phyloP scores from a whole-genome alignment of 1,140 invertebrate species.

The Harlomillsia oculata region DNA sequence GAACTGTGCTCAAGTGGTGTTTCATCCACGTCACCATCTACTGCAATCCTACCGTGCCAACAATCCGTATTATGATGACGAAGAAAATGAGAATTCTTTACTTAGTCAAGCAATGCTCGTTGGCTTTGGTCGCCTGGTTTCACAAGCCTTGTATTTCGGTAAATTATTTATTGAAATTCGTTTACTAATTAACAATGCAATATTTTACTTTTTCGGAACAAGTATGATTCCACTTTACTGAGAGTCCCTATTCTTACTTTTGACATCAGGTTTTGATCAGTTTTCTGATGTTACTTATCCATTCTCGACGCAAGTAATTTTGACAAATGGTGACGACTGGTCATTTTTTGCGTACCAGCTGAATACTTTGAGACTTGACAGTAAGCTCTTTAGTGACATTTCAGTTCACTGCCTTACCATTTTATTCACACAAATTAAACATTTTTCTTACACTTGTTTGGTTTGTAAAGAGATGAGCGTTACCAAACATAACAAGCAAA shows the following conservation, averaged over 20 bases:
- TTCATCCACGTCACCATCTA: slow-evolving; percentile 53
- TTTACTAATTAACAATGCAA: too few species aligned
- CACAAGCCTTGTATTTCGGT: slow-evolving; percentile 74
- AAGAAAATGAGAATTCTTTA: slow-evolving; percentile 53
- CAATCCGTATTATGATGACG: slow-evolving; percentile 39
- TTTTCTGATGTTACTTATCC: slow-evolving; percentile 81
- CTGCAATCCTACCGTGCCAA: slow-evolving; percentile 36
- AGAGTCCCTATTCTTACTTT: slow-evolving; percentile 12
- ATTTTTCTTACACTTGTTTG: slow-evolving; percentile 1
- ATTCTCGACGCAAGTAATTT: slow-evolving; percentile 66
- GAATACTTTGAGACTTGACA: slow-evolving; percentile 64
- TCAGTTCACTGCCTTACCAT: not conserved
- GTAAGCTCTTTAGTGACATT: slow-evolving; percentile 30
- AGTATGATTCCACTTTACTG: not conserved
- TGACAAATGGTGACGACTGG: slow-evolving; percentile 73
- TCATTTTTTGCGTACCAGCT: slow-evolving; percentile 79
- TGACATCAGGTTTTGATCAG: slow-evolving; percentile 66
- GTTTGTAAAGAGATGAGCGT: slow-evolving; percentile 39
- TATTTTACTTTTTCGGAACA: too few species aligned
- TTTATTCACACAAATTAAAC: not conserved
- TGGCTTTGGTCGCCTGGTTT: slow-evolving; percentile 66
- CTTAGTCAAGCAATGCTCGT: slow-evolving; percentile 60
- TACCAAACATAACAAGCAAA: slow-evolving; percentile 56
- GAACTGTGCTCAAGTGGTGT: slow-evolving; percentile 66
- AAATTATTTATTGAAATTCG: slow-evolving; percentile 21